These are phyloP conservation scores for Tortricodes alternella DNA, from an alignment of 2,888 invertebrate species.

Conservation along the genomic window DNA sequence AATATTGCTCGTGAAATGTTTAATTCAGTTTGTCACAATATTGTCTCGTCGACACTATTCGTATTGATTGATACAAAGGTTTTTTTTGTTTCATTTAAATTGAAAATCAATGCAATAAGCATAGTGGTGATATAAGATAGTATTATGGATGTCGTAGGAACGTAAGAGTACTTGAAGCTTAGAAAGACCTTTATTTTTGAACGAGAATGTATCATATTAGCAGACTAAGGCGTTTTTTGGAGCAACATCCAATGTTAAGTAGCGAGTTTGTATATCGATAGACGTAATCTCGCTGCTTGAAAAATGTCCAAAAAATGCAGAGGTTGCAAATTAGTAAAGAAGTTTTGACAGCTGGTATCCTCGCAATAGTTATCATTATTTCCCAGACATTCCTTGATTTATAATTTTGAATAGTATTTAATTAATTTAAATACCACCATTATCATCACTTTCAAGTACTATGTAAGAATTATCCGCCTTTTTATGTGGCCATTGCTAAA, in stretches of 20 bases:
- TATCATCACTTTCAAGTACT: slow-evolving; percentile 9
- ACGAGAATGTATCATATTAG: too few species aligned
- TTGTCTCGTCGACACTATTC: too few species aligned
- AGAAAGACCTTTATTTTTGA: background rate
- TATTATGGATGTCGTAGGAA: background rate
- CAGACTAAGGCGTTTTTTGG: too few species aligned
- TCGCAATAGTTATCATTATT: slow-evolving; percentile 20
- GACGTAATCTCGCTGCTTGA: too few species aligned
- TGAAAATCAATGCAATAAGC: background rate
- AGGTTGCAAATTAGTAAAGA: background rate
- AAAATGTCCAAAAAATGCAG: too few species aligned
- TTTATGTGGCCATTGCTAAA: slow-evolving; percentile 24
- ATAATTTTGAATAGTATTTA: slow-evolving; percentile 18
- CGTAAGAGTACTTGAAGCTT: background rate
- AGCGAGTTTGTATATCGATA: too few species aligned
- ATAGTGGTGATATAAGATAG: background rate
- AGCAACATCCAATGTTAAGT: too few species aligned
- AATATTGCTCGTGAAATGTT: too few species aligned
- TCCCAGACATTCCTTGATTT: slow-evolving; percentile 29
- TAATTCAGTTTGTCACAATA: too few species aligned
- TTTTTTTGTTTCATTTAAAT: background rate
- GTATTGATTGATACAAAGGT: too few species aligned
- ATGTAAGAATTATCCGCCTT: slow-evolving; percentile 27
- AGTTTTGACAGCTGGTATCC: slow-evolving; percentile 20
- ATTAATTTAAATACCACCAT: slow-evolving; percentile 10